Evolutionary conservation across 2,797 vertebrate genomes (phyloP), one percentile per base, ranked within the genome.

Genomic region (Semotilus atromaculatus): DNA sequence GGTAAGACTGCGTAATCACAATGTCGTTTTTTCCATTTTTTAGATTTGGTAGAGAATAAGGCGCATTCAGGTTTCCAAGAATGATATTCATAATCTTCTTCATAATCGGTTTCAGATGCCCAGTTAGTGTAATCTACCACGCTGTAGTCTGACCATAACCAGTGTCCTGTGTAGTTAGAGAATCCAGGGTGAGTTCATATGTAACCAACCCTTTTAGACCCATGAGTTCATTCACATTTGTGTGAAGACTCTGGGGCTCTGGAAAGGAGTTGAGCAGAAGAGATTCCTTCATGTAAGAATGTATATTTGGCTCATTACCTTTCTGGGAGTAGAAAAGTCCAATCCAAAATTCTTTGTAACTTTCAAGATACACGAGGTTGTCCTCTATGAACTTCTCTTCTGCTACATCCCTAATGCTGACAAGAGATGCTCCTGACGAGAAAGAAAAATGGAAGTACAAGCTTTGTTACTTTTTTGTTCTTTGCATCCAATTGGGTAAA

Each of bases 281-380:
- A 66, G 16, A 31, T 21, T 67, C 45, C 7, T 74, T 18, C 34
- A 67, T 62, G 3, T 34, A 3, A 51, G 19, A 26, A 7, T 26
- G 21, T 38, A 43, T 60, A 48, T 80, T 45, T 36, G 21, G 48
- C 5, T 7, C 16, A 29, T 86, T 96, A 98, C 98, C 97, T 93
- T 93, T 93, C 55, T 96, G 92, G 76, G 96, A 98, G 93, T 95
- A 96, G 88, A 91, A 98, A 86, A 99, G 91, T 91, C 97, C 98
- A 55, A 97, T 94, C 97, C 97, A 99, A 94, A 97, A 97, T 6
- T 92, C 86, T 16, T 1, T 81, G 29, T 91, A 84, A 89, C 93
- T 95, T 85, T 95, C 89, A 87, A 97, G 94, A 26, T 92, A 68
- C 87, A 95, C 91, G 40, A 95, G 36, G n/a, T 86, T 91, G 10